Conservation (phyloP, 2,797 vertebrate species). For the Sebastes dallii region DNA sequence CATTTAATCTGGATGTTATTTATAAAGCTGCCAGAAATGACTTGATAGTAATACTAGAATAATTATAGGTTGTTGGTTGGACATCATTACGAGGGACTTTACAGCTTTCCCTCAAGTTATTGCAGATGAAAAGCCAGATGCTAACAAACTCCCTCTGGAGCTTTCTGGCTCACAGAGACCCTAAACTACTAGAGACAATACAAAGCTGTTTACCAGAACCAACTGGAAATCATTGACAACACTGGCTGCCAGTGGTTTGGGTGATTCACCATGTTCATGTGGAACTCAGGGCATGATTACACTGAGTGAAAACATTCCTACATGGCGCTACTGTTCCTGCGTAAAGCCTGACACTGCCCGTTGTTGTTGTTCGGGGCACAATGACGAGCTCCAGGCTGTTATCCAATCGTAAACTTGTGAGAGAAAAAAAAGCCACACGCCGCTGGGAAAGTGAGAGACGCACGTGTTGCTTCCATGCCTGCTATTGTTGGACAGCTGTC, state of each 20-base stretch:
- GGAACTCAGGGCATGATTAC: conserved; percentile 59
- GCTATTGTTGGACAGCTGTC: conserved; percentile 35
- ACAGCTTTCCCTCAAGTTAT: conserved; percentile 44
- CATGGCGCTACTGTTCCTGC: conserved; percentile 45
- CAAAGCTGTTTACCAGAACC: conserved; percentile 77
- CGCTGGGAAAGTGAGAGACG: conserved; percentile 30
- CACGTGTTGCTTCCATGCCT: conserved; percentile 9
- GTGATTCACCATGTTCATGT: conserved; percentile 69
- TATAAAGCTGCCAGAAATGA: background rate
- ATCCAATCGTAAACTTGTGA: conserved; percentile 36
- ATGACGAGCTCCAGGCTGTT: conserved; percentile 50
- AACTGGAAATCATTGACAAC: conserved; percentile 73
- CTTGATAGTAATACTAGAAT: background rate
- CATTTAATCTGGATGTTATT: background rate
- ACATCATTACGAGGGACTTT: conserved; percentile 6
- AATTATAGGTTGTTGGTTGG: background rate
- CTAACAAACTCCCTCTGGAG: conserved; percentile 69
- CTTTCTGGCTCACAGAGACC: conserved; percentile 66
- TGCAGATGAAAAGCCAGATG: conserved; percentile 57
- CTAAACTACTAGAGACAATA: conserved; percentile 67
- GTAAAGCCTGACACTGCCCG: conserved; percentile 30
- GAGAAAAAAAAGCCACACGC: background rate
- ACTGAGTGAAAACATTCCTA: conserved; percentile 67
- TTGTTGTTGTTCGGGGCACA: conserved; percentile 63
- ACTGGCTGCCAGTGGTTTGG: conserved; percentile 68